Percentiles rank a stretch among this genome's conserved stretches.
Evolutionary conservation across 2,113 vertebrate species (phyloP).

Genomic region (Acinonyx jubatus): DNA sequence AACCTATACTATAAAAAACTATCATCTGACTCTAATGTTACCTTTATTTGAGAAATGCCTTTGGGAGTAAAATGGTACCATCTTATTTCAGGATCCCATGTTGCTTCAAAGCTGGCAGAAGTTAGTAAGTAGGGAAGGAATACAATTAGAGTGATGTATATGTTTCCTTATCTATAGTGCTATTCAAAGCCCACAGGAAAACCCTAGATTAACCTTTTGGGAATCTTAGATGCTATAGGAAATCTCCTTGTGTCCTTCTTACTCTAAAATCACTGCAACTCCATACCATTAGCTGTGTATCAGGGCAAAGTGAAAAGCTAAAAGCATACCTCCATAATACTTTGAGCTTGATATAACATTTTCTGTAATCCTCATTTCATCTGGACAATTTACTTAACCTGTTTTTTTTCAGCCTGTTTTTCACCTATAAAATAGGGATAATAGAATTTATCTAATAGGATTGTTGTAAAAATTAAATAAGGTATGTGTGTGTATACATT

Average conservation of each 20-base stretch:
- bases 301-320: not conserved
- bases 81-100: not conserved
- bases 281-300: not conserved
- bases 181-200: not conserved
- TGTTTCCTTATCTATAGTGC: not conserved
- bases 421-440: not conserved
- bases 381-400: not conserved
- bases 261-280: not conserved
- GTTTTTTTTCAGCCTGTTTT: not conserved
- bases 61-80: not conserved
- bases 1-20: not conserved
- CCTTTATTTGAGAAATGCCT: not conserved
- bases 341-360: not conserved
- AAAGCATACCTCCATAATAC: not conserved
- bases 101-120: not conserved
- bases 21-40: not conserved
- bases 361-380: slow-evolving; percentile 6
- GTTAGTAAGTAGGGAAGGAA: not conserved
- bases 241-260: not conserved
- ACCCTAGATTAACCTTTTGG: not conserved
- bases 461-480: not conserved
- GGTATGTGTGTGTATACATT: not conserved
- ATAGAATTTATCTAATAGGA: not conserved
- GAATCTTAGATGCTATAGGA: not conserved
- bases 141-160: not conserved